Evolutionary conservation across 2,113 vertebrate genomes (phyloP), one percentile per base, ranked within the genome.

Genomic region (Nematolebias whitei): DNA sequence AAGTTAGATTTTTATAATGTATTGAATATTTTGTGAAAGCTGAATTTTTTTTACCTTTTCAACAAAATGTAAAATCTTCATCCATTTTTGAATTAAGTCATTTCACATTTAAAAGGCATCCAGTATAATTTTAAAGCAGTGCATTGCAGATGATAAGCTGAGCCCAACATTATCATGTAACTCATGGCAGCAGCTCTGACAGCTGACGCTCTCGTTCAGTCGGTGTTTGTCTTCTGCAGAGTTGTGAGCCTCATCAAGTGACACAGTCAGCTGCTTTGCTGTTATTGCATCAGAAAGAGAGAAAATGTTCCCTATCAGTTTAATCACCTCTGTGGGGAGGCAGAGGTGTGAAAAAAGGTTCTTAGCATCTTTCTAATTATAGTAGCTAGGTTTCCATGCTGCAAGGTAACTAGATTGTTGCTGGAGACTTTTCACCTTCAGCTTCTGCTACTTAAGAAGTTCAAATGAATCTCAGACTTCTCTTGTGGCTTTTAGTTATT

Each of bases 291-390:
- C 44, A 47, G 44, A n/a, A 47, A 47, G n/a, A 41, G 43, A 19
- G 44, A 47, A 47, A 47, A 47, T 47, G 44, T 47, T 47, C 44
- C 44, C 20, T 47, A 47, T 47, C 44, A 47, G 20, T 47, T n/a
- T 47, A 47, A 47, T 47, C 44, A 47, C 44, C 44, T 47, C 44
- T 47, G 44, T 20, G n/a, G 44, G 44, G 44, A 47, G n/a, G 44
- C 44, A 10, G 44, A 20, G n/a, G 44, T 47, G 44, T 47, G 44
- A n/a, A 3, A n/a, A 47, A n/a, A 47, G 44, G 44, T 47, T 47
- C 8, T 45, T 12, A 45, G 16, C 43, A 10, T 45, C 40, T 41
- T 41, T 41, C 44, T 47, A 47, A 47, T 47, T 47, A 47, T 47
- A 47, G 44, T 2, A 9, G 44, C 44, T 47, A 20, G 44, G 44